These are phyloP conservation scores for Diarsia dahlii DNA, from an alignment of 2,888 invertebrate species.

Conservation along the genomic window DNA sequence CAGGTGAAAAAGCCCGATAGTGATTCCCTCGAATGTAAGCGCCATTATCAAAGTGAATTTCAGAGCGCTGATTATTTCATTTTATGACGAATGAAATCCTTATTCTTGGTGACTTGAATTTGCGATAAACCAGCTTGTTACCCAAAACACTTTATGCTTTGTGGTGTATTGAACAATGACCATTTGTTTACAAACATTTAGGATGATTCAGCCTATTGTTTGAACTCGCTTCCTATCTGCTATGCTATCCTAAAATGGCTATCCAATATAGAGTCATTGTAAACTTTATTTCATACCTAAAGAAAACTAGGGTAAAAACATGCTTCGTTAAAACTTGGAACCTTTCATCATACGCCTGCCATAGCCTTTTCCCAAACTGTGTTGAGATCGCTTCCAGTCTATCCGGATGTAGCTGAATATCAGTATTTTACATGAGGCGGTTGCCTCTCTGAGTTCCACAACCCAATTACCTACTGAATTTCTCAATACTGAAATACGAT, in stretches of 20 bases:
- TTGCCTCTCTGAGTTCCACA: no score
- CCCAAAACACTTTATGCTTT: not conserved
- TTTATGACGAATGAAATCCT: not conserved
- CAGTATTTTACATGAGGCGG: no score
- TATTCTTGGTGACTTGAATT: not conserved
- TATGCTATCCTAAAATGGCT: not conserved
- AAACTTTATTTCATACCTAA: not conserved
- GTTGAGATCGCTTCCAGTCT: no score
- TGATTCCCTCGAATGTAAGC: not conserved
- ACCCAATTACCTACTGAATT: no score
- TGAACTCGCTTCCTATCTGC: not conserved
- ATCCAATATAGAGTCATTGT: not conserved
- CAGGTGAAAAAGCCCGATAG: not conserved
- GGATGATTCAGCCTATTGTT: slow-evolving; percentile 18
- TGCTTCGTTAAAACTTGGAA: no score
- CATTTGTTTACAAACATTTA: not conserved
- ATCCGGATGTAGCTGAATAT: no score
- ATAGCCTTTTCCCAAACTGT: no score
- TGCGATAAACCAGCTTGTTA: not conserved
- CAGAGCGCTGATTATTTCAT: not conserved
- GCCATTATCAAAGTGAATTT: not conserved
- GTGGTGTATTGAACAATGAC: not conserved
- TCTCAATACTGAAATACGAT: no score
- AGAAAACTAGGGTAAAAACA: no score
- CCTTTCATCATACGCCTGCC: no score